phyloP scores from a whole-genome alignment of 2,797 vertebrate species.

The Enteromius argenteus region DNA sequence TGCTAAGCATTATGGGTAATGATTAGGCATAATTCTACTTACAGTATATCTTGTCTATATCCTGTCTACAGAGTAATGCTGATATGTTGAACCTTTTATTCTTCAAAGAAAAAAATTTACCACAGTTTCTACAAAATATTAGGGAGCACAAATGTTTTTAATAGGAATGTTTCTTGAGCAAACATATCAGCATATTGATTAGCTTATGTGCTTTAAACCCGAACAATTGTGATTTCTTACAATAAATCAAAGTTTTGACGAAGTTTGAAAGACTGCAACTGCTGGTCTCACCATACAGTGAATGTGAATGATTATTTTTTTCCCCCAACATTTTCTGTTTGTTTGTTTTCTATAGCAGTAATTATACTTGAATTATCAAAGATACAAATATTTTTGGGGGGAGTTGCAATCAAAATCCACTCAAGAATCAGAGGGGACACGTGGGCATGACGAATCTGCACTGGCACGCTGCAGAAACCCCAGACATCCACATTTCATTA shows the following conservation, averaged over 20 bases:
- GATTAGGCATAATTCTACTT: not conserved
- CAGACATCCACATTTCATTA: slow-evolving; percentile 12
- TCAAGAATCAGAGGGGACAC: slow-evolving; percentile 7
- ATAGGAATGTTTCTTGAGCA: not conserved
- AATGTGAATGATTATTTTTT: not conserved
- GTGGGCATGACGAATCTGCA: slow-evolving; percentile 18
- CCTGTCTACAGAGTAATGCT: not conserved
- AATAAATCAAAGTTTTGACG: not conserved
- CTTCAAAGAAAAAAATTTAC: not conserved
- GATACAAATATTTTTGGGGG: not conserved
- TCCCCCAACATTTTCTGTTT: not conserved
- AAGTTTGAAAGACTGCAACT: not conserved
- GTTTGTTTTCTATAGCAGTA: not conserved
- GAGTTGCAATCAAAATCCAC: not conserved
- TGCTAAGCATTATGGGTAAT: slow-evolving; percentile 12
- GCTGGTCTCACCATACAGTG: not conserved
- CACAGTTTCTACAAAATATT: not conserved
- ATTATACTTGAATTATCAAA: not conserved
- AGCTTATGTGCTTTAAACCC: not conserved
- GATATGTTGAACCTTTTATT: not conserved
- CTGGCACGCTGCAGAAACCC: slow-evolving; percentile 40
- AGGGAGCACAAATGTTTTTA: not conserved
- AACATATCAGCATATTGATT: not conserved
- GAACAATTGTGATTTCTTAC: not conserved
- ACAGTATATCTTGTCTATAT: not conserved